A percentile compares a stretch with the other conserved stretches of the same genome.
Conservation (phyloP, 2,797 vertebrate genomes). For the Acanthiza pusilla region DNA sequence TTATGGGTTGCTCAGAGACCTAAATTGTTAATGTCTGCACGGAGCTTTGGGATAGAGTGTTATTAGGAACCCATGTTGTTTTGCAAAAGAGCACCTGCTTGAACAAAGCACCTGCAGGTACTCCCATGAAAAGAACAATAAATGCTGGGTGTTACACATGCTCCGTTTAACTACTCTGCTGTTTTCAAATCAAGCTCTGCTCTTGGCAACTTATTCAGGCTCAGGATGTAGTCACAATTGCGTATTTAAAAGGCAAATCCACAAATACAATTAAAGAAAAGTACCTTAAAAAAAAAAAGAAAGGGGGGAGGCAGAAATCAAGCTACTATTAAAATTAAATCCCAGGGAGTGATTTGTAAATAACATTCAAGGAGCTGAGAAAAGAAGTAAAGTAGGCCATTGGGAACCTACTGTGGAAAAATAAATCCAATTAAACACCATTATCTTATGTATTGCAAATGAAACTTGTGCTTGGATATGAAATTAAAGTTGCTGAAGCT, state of each 20-base stretch:
- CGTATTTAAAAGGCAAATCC: slow-evolving; percentile 73
- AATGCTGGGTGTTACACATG: slow-evolving; percentile 16
- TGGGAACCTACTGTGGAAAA: slow-evolving; percentile 64
- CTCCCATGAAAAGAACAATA: slow-evolving; percentile 38
- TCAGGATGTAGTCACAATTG: slow-evolving; percentile 57
- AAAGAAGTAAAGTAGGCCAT: slow-evolving; percentile 70
- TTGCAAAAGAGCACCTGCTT: slow-evolving; percentile 30
- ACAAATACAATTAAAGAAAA: slow-evolving; percentile 77
- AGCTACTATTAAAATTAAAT: slow-evolving; percentile 77
- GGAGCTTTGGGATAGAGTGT: slow-evolving; percentile 6
- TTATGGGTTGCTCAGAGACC: background rate
- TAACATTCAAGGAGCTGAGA: slow-evolving; percentile 70
- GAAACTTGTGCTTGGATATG: slow-evolving; percentile 63
- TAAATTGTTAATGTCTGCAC: background rate
- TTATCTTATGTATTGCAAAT: slow-evolving; percentile 66
- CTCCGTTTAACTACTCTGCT: background rate
- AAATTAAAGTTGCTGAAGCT: slow-evolving; percentile 66
- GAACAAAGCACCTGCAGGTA: slow-evolving; percentile 54
- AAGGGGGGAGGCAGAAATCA: slow-evolving; percentile 47
- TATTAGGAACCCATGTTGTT: slow-evolving; percentile 3
- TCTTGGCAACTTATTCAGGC: slow-evolving; percentile 55
- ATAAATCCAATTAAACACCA: slow-evolving; percentile 79
- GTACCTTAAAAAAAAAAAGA: slow-evolving; percentile 20
- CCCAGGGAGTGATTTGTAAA: slow-evolving; percentile 76
- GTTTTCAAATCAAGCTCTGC: slow-evolving; percentile 47